Evolutionary conservation across 2,888 invertebrate genomes (phyloP).

Genomic region (Phlogophora meticulosa): DNA sequence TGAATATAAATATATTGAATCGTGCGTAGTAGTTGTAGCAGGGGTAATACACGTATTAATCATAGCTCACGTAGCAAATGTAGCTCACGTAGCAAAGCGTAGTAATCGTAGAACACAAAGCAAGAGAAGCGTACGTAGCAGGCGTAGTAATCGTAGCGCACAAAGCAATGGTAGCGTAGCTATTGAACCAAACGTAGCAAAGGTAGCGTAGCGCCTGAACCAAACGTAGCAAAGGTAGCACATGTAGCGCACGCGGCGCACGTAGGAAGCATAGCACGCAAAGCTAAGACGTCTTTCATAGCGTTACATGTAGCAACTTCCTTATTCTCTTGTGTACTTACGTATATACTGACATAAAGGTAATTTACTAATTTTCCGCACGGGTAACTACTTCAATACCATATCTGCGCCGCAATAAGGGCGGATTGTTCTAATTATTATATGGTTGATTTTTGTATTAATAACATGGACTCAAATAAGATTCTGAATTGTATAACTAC

Average conservation of each 20-base stretch:
- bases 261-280: background rate
- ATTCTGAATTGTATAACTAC: no score
- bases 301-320: background rate
- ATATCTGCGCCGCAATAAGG: slow-evolving; percentile 12
- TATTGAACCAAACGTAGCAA: background rate
- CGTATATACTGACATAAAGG: slow-evolving; percentile 24
- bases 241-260: no score
- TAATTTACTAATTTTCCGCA: slow-evolving; percentile 51
- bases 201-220: background rate
- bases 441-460: background rate
- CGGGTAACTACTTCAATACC: slow-evolving; percentile 28
- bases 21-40: no score
- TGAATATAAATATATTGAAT: no score
- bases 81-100: no score
- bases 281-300: background rate
- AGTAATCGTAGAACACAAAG: no score
- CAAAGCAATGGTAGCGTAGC: background rate
- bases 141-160: background rate
- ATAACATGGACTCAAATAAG: background rate
- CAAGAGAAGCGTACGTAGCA: no score
- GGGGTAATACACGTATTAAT: no score
- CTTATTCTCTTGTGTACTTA: slow-evolving; percentile 1
- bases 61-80: no score
- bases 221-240: background rate
- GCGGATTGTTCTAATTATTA: slow-evolving; percentile 30